Conservation (phyloP, 92 coral and sea anemone species). For the Palythoa caribaeorum region DNA sequence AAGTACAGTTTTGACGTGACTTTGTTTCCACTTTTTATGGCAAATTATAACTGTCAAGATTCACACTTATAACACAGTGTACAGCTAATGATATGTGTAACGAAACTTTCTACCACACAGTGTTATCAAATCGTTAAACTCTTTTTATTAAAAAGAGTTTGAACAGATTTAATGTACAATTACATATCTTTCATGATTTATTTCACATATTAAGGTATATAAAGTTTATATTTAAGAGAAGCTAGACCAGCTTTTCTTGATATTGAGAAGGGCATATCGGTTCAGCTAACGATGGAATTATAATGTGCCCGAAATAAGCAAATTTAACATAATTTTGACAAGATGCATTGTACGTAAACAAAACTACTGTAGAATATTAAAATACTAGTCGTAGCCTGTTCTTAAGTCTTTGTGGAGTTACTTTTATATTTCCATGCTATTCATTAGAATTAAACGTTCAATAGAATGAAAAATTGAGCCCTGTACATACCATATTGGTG, state of each 20-base stretch:
- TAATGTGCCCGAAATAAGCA: conserved; percentile 10
- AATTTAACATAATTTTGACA: conserved; percentile 37
- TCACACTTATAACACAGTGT: conserved; percentile 43
- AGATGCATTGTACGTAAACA: conserved; percentile 44
- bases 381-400: conserved; percentile 20
- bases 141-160: conserved; percentile 22
- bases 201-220: conserved; percentile 26
- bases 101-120: conserved; percentile 24
- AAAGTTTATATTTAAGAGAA: conserved; percentile 13
- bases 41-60: conserved; percentile 17
- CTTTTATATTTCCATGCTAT: conserved; percentile 38
- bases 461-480: conserved; percentile 28
- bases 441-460: conserved; percentile 44
- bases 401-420: conserved; percentile 11
- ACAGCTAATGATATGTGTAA: conserved; percentile 18
- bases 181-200: conserved; percentile 29
- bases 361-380: conserved; percentile 12
- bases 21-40: conserved; percentile 33
- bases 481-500: conserved; percentile 40
- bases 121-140: conserved; percentile 10
- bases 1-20: conserved; percentile 33
- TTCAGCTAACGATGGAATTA: conserved; percentile 12
- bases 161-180: conserved; percentile 31
- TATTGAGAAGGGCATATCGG: too few species aligned
- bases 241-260: too few species aligned